Evolutionary conservation across 1,140 invertebrate genomes (phyloP), one percentile per base, ranked within the genome.

Genomic region (Hirudo medicinalis): DNA sequence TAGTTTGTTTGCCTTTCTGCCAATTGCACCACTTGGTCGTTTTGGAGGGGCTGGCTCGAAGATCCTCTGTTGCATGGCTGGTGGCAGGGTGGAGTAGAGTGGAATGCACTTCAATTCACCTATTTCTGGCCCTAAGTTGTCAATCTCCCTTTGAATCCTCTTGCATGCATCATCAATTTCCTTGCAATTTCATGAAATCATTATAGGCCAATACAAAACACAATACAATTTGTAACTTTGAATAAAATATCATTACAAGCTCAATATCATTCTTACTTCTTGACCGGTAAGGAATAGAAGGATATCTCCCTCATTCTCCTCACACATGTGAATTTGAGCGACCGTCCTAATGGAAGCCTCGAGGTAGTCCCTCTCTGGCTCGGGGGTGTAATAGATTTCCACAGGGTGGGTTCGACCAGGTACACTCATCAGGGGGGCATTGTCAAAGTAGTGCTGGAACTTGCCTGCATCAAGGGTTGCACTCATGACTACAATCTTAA

Each of bases 91-190:
- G 0, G 96, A 99, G 83, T 99, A 99, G 6, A 99, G 80, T 0
- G 97, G 97, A 82, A 99, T 98, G 83, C 96, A 99, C 80, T 95
- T 97, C 29, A 99, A 82, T 80, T 98, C 94, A 0, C 96, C 96
- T 60, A 96, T 90, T 79, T 99, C 94, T 0, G 92, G 89, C 0
- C 94, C 95, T 15, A 99, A 82, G 83, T 95, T 97, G 78, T 98
- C 93, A 74, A 98, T 89, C 85, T 99, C 95, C 53, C 92, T 83
- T 82, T 97, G 94, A 70, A 99, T 94, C 76, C 94, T 84, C 82
- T 99, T 99, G 80, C 97, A 99, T 0, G 97, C 96, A 82, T 99
- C 96, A 83, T 99, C 97, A 72, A 99, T 99, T 86, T 99, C 97
- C 92, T 87, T 74, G 5, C 74, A 74, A 74, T 72, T 55, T 72